Evolutionary conservation across 1,140 invertebrate species (phyloP).

Genomic region (Plectrocnemia conspersa): DNA sequence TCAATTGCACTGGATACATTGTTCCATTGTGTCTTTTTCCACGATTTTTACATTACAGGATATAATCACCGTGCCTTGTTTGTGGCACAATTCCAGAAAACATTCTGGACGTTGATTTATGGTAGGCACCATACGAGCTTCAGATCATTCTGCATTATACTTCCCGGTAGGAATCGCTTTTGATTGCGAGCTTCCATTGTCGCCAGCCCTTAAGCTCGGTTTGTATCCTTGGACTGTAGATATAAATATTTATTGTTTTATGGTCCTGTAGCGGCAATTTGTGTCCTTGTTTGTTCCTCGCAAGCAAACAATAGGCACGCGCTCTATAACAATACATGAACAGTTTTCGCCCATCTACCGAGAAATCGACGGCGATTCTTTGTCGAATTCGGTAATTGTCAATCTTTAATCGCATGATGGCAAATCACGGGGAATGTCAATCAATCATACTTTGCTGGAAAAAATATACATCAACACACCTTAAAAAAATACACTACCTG

Average conservation of each 20-base stretch:
- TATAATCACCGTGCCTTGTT: too few species aligned
- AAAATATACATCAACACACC: not conserved
- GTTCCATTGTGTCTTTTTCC: too few species aligned
- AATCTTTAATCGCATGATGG: constrained; percentile 7
- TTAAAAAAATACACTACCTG: constrained; percentile 6
- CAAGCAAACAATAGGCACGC: constrained; percentile 15
- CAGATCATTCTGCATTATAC: too few species aligned
- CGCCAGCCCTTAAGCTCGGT: constrained; percentile 5
- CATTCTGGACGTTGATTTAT: too few species aligned
- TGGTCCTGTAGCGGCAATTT: not conserved
- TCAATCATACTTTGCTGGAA: not conserved
- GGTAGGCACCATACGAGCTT: too few species aligned
- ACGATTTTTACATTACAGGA: too few species aligned
- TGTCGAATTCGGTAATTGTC: constrained; percentile 9
- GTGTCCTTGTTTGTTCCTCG: not conserved
- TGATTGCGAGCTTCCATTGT: constrained; percentile 6
- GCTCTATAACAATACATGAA: constrained; percentile 13
- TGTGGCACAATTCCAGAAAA: too few species aligned
- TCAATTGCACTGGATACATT: too few species aligned
- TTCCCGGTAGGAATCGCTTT: too few species aligned
- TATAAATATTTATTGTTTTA: constrained; percentile 32
- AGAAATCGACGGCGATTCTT: constrained; percentile 7
- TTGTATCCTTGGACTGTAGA: constrained; percentile 11
- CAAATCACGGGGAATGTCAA: too few species aligned
- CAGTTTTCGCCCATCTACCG: constrained; percentile 9